Evolutionary conservation across 2,797 vertebrate genomes (phyloP).

Genomic region (Urocyon cinereoargenteus): DNA sequence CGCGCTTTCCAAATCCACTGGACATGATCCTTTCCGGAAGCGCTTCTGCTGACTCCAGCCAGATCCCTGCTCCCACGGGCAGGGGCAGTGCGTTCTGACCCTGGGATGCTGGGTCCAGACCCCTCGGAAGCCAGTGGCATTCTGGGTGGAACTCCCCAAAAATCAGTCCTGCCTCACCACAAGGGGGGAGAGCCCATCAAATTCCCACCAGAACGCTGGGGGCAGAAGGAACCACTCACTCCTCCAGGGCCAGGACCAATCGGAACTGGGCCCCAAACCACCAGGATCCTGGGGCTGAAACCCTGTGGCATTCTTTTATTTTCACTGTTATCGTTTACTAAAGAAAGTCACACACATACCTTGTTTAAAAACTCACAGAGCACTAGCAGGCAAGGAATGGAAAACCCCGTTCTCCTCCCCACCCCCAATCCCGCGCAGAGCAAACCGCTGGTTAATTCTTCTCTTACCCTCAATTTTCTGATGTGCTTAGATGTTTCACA

Average conservation of each 20-base stretch:
- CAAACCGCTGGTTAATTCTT: background rate
- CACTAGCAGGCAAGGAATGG: fast-evolving
- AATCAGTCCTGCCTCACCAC: background rate
- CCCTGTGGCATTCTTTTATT: background rate
- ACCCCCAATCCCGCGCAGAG: background rate
- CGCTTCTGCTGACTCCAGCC: background rate
- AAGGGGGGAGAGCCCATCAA: background rate
- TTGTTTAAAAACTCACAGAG: background rate
- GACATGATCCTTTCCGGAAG: too few relatives aligned
- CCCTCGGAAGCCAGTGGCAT: fast-evolving
- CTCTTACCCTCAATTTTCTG: background rate
- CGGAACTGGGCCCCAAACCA: background rate
- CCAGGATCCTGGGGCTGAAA: background rate
- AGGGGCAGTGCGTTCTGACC: fast-evolving
- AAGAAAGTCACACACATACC: fast-evolving
- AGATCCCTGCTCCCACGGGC: fast-evolving
- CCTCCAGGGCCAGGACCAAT: background rate
- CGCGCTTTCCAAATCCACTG: fast-evolving
- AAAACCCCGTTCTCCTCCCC: background rate
- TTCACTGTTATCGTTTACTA: background rate
- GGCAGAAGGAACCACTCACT: background rate
- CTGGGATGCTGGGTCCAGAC: background rate
- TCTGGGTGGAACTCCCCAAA: background rate
- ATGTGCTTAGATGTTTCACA: fast-evolving
- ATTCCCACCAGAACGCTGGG: background rate